Percentiles rank a stretch among this genome's conserved stretches.
phyloP scores from a whole-genome alignment of 2,797 vertebrate genomes.

The Argya squamiceps region DNA sequence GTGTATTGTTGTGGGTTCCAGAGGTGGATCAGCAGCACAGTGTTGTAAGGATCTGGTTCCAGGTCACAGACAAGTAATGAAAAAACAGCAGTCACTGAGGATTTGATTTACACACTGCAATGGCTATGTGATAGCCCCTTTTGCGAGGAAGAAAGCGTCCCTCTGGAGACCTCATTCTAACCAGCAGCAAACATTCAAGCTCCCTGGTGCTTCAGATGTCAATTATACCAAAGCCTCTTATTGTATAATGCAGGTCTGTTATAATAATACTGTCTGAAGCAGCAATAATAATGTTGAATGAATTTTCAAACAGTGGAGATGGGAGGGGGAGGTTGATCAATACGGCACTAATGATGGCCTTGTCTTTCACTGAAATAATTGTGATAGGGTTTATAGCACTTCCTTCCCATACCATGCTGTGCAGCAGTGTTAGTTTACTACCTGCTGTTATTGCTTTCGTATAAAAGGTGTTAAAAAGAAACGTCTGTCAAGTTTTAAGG shows the following conservation, averaged over 20 bases:
- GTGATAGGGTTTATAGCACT: slow-evolving; percentile 34
- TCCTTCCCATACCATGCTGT: slow-evolving; percentile 33
- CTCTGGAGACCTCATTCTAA: slow-evolving; percentile 32
- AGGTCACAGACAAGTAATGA: slow-evolving; percentile 40
- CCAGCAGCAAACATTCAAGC: slow-evolving; percentile 12
- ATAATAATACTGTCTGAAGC: slow-evolving; percentile 48
- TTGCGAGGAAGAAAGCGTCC: slow-evolving; percentile 11
- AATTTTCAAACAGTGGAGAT: slow-evolving; percentile 53
- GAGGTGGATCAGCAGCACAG: not conserved
- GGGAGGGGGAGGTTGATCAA: slow-evolving; percentile 43
- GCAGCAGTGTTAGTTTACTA: slow-evolving; percentile 41
- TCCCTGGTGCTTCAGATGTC: slow-evolving; percentile 55
- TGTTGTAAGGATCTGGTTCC: slow-evolving; percentile 25
- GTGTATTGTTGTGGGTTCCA: not conserved
- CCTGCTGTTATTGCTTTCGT: slow-evolving; percentile 60
- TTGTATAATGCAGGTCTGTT: slow-evolving; percentile 45
- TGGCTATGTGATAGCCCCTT: slow-evolving; percentile 9
- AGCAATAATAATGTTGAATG: slow-evolving; percentile 48
- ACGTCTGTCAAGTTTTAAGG: slow-evolving; percentile 55
- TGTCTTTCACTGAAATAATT: slow-evolving; percentile 55
- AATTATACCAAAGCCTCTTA: slow-evolving; percentile 64
- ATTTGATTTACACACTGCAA: slow-evolving; percentile 46
- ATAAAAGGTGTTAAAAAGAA: slow-evolving; percentile 57
- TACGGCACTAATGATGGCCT: slow-evolving; percentile 9
- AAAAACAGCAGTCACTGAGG: slow-evolving; percentile 25